A percentile compares a stretch with the other conserved stretches of the same genome.
phyloP scores from a whole-genome alignment of 2,113 vertebrate genomes.

The Ailuropoda melanoleuca region DNA sequence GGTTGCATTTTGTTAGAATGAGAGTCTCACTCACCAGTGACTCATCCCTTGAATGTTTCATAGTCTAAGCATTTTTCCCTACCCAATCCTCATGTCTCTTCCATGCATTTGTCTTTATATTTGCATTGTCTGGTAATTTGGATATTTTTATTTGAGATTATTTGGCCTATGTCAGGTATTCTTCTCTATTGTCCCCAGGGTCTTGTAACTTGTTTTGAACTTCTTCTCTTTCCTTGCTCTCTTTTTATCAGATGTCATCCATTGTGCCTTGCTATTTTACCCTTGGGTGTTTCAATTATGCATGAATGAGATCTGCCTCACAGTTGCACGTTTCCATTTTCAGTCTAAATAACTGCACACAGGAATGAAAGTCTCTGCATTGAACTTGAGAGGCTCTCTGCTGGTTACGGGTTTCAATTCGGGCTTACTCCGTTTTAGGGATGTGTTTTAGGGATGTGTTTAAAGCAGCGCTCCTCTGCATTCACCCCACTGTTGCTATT shows the following conservation, averaged over 20 bases:
- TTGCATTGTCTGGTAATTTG: slow-evolving; percentile 82
- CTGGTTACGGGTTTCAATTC: slow-evolving; percentile 58
- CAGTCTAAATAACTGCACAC: slow-evolving; percentile 81
- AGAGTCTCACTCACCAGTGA: slow-evolving; percentile 23
- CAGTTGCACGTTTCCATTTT: slow-evolving; percentile 79
- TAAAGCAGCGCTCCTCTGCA: neutral
- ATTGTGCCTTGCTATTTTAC: slow-evolving; percentile 83
- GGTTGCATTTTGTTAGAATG: slow-evolving; percentile 33
- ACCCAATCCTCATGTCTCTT: slow-evolving; percentile 56
- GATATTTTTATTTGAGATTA: slow-evolving; percentile 81
- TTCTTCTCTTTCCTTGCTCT: slow-evolving; percentile 75
- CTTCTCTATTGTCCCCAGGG: slow-evolving; percentile 76
- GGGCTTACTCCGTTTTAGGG: neutral
- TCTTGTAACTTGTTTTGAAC: slow-evolving; percentile 82
- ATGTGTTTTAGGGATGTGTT: neutral
- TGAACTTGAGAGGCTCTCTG: slow-evolving; percentile 77
- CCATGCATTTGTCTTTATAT: slow-evolving; percentile 73
- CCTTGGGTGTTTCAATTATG: slow-evolving; percentile 86
- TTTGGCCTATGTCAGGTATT: slow-evolving; percentile 78
- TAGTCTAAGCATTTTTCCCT: slow-evolving; percentile 31
- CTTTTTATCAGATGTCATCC: slow-evolving; percentile 86
- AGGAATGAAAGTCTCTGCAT: slow-evolving; percentile 79
- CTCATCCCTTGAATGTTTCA: slow-evolving; percentile 53
- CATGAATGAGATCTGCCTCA: slow-evolving; percentile 82
- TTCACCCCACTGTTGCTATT: neutral